Evolutionary conservation across 2,888 invertebrate genomes (phyloP), one percentile per base, ranked within the genome.

Genomic region (Tenthredo amoena): DNA sequence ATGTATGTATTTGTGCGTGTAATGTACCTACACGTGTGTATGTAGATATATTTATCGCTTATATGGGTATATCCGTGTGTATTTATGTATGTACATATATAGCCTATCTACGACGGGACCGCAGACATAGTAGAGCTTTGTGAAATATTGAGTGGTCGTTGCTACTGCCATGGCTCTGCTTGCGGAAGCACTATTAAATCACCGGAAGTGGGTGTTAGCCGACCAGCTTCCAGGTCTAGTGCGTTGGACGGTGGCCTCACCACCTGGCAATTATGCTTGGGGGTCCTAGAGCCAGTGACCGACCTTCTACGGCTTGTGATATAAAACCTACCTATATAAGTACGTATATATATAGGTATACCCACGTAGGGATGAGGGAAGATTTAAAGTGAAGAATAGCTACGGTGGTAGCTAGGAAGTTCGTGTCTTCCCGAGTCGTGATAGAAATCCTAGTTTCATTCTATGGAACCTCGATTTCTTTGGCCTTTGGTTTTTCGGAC

Each of bases 71-170:
- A 40, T 72, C 40, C n/a, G 10, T 40, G 40, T 43, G 43, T 47
- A 15, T 76, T 34, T 55, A 34, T 26, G 34, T 31, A 31, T 26
- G 34, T 68, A 68, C 18, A 62, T 34, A 62, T 12, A 18, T 40
- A 21, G 21, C 21, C 55, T 40, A 81, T 81, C n/a, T 62, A 83
- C 68, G 83, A 71, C 71, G 81, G 62, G 47, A 83, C 68, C 68
- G 31, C 83, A 58, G 65, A 83, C 83, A 71, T 50, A 68, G 68
- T 47, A 84, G 87, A 86, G 87, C 50, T 77, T 77, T 65, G 84
- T 65, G 77, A 85, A 85, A 85, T 85, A 85, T 85, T 85, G 84
- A 85, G 84, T 77, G 77, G 84, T 85, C 77, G 84, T 83, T 83
- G 83, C 68, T 37, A 31, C 43, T 83, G 83, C 68, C 71, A 68